Base-by-base conservation (phyloP, 2,113 vertebrate genomes). In the Melierax canorus region DNA sequence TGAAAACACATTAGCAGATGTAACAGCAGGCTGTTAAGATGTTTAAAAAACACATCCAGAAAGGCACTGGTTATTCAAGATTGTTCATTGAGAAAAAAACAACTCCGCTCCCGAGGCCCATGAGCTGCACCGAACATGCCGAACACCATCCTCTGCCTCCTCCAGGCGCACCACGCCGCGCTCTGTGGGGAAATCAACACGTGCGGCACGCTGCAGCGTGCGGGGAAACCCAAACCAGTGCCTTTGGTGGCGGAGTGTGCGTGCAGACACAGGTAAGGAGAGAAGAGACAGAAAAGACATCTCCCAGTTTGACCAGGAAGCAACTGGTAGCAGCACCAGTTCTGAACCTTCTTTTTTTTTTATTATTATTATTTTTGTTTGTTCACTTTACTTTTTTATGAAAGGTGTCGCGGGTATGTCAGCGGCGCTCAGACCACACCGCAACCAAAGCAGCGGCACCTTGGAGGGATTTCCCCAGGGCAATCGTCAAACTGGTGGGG, bases 201-300 rank as follows among this genome's bases (percentile, higher is more conserved):
- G 11, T 2, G 32, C n/a, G 41, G 51, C 59, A 38, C n/a, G 9
- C 14, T 0, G 3, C 36, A 41, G 45, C 0, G 1, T 4, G 36
- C 2, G 4, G 39, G 58, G 50, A 64, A 74, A 41, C 15, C 13
- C 64, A 78, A 29, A 46, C 1, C 46, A 41, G 18, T 2, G 55
- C 9, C 46, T 64, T 27, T 38, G 43, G 59, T 2, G 7, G 39
- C 24, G 43, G 43, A 36, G 34, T 2, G 34, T 12, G 48, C 10
- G 7, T 14, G 22, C n/a, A 58, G 43, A 41, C 48, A 18, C 48
- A 46, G 29, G 34, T 12, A 16, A 55, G 19, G 39, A 72, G 34
- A 60, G 30, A 24, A 55, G 15, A 86, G 9, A 39, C 7, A 46
- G 32, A 9, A 73, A 76, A 80, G 78, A 14, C 15, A 2, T 5